Base-by-base conservation (phyloP, 2,888 invertebrate genomes). In the Lissocephala sabroskyi region DNA sequence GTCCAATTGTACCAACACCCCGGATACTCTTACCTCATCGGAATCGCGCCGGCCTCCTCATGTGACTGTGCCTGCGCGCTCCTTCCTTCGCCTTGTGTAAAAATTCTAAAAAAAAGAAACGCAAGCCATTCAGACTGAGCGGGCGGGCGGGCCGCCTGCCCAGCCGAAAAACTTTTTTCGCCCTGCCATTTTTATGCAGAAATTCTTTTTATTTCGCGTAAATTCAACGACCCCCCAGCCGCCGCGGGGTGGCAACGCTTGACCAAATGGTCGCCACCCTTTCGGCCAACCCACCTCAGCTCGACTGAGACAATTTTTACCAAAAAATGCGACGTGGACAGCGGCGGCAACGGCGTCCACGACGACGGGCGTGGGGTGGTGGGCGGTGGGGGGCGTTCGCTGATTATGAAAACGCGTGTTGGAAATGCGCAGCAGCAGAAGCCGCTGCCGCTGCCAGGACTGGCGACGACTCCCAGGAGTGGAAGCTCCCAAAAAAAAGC, bases 201-300 rank as follows among this genome's bases (percentile, higher is more conserved):
- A 52, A 56, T 61, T 52, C 56, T 50, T 70, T 70, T 71, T 50
- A 55, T 64, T 65, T 67, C 67, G 76, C 68, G 76, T 53, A 64
- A 71, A 66, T 74, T 66, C 35, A 23, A 3, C 23, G 3, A 30
- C 10, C 30, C 3, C 30, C 30, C 30, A 23, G 23, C n/a, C n/a
- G n/a, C n/a, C n/a, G n/a, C n/a, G n/a, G n/a, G 18, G n/a, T 36
- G 45, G 42, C 42, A 59, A 51, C 57, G 75, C 71, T 77, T 77
- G 71, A 63, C 71, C 71, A 71, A 71, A 71, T 71, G 71, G 77
- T 71, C 77, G 71, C 71, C 71, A 77, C 78, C 71, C 75, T 23
- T 45, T 37, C 23, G 16, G 33, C 30, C 40, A 9, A 6, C 19
- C 23, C 14, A 9, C 9, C 10, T 23, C 19, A 13, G 30, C 35